Evolutionary conservation across 2,888 invertebrate genomes (phyloP), one percentile per base, ranked within the genome.

Genomic region (Deroplatys truncata): DNA sequence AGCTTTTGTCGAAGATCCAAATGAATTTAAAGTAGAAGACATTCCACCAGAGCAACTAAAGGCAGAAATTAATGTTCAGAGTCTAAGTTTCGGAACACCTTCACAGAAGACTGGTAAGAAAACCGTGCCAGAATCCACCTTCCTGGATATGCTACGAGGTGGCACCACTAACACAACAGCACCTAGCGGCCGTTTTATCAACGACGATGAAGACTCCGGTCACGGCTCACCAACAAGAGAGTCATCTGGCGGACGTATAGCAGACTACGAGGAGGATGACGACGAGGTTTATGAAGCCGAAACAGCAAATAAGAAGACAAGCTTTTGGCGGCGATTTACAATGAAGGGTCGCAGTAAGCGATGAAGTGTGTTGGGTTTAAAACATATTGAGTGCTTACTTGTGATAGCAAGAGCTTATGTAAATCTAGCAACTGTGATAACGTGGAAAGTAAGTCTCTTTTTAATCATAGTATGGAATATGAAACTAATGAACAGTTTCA

Each of bases 21-120:
- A 96, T 93, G 96, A 96, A 94, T 96, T 96, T 93, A 95, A 95
- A 92, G 95, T 96, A 91, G 96, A 96, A 92, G 96, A 96, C 92
- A 95, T 95, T 92, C 95, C 95, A 92, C 96, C 95, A 88, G 96
- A 96, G 93, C 96, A 96, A 92, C 93, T 96, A 91, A 96, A 96
- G 93, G 95, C 96, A 83, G 96, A 96, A 92, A 94, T 96, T 90
- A 95, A 96, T 93, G 95, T 95, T 83, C 96, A 96, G 93, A 95
- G 96, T 91, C 94, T 96, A 87, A 96, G 96, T 92, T 96, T 96
- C 92, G 94, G 94, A 13, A 92, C 93, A 89, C 93, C 93, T 16
- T 93, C 93, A 82, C 94, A 94, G 90, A 94, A 94, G 91, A 93
- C 94, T 88, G 93, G 93, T 90, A 94, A 93, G 91, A 93, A 93